Percentiles rank a stretch among this genome's conserved stretches.
phyloP scores from a whole-genome alignment of 1,140 invertebrate species.

The Megalopta genalis region DNA sequence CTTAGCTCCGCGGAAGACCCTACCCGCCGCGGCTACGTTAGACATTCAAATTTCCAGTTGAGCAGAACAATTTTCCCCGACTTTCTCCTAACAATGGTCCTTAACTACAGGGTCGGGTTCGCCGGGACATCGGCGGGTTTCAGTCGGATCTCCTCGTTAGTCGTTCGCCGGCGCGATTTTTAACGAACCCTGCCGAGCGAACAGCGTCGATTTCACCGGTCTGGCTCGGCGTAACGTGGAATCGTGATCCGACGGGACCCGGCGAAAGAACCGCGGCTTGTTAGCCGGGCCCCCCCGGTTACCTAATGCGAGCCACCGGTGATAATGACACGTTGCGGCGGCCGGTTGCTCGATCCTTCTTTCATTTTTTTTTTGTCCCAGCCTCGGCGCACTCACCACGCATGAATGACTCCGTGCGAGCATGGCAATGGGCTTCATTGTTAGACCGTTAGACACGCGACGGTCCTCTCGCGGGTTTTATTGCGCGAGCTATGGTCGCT shows the following conservation, averaged over 20 bases:
- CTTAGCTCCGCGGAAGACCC: background rate
- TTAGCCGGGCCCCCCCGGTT: background rate
- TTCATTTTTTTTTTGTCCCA: background rate
- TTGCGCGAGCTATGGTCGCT: background rate
- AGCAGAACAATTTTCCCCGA: background rate
- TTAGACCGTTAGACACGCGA: conserved; percentile 3
- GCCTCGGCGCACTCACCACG: background rate
- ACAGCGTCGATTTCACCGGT: background rate
- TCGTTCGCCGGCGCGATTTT: background rate
- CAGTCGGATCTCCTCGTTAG: background rate
- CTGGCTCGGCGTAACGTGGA: background rate
- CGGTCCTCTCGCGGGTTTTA: background rate
- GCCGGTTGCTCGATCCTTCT: background rate
- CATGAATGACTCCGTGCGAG: background rate
- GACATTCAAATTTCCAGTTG: background rate
- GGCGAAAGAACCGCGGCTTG: background rate
- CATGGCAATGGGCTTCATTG: conserved; percentile 3
- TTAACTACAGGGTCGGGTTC: background rate
- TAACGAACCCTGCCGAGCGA: background rate
- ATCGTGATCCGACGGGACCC: background rate
- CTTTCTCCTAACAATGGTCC: background rate
- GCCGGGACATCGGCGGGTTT: too few species aligned
- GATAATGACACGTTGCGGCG: background rate
- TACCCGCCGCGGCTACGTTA: background rate
- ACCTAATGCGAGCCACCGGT: background rate